Conservation (phyloP, 2,113 vertebrate genomes). For the Sturnira hondurensis region DNA sequence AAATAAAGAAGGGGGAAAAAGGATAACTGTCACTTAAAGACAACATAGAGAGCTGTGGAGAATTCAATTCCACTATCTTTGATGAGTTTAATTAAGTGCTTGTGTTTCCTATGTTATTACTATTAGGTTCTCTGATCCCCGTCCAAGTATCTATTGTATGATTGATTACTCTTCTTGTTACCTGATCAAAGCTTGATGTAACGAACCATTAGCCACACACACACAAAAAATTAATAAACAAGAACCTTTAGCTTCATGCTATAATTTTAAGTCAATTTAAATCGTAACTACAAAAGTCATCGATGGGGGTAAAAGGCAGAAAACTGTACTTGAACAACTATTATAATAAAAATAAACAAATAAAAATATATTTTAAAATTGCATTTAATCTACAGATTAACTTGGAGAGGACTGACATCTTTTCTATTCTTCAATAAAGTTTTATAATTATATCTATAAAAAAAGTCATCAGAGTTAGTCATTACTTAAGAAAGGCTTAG, state of each 20-base stretch:
- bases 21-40: not conserved
- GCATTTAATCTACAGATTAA: not conserved
- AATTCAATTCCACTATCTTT: not conserved
- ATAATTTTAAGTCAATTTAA: slow-evolving; percentile 11
- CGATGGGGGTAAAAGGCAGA: too few species aligned
- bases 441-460: not conserved
- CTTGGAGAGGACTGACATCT: not conserved
- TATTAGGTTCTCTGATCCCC: not conserved
- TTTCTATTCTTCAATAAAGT: slow-evolving; percentile 3
- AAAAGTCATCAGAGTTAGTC: not conserved
- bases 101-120: not conserved
- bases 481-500: not conserved
- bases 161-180: not conserved
- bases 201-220: not conserved
- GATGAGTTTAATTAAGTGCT: not conserved
- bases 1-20: not conserved
- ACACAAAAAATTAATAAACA: not conserved
- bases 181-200: not conserved
- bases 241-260: not conserved
- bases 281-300: not conserved
- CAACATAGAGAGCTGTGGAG: not conserved
- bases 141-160: not conserved
- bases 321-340: too few species aligned
- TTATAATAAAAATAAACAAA: too few species aligned
- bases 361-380: not conserved